phyloP scores from a whole-genome alignment of 2,113 vertebrate genomes.

The Fregata magnificens region DNA sequence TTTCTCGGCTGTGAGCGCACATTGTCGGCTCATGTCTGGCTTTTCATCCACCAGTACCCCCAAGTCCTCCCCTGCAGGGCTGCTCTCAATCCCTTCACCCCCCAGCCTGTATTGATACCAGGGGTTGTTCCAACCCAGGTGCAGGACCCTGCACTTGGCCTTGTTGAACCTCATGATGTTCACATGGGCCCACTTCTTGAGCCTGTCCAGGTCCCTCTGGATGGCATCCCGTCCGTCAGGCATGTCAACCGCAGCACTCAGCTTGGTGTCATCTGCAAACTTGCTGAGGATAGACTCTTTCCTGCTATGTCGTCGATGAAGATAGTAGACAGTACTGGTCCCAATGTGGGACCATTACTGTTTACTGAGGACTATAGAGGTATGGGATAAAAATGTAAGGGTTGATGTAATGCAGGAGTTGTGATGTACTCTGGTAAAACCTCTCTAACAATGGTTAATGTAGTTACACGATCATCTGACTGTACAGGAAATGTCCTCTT shows the following conservation, averaged over 20 bases:
- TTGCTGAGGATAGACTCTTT: not conserved
- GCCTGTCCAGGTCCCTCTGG: not conserved
- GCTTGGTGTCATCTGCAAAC: not conserved
- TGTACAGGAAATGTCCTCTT: not conserved
- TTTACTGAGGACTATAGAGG: not conserved
- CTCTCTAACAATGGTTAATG: not conserved
- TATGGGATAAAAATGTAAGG: not conserved
- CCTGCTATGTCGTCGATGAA: not conserved
- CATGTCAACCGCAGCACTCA: not conserved
- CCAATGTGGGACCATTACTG: not conserved
- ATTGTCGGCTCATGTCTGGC: not conserved
- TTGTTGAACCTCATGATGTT: not conserved
- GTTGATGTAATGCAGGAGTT: not conserved
- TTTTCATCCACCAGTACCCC: not conserved
- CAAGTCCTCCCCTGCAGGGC: not conserved
- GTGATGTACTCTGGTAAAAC: not conserved
- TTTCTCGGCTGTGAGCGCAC: not conserved
- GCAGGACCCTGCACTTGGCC: not conserved
- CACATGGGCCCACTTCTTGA: not conserved
- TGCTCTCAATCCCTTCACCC: not conserved
- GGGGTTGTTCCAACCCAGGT: no score
- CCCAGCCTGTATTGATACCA: not conserved
- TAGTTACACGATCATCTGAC: not conserved
- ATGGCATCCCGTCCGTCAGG: not conserved
- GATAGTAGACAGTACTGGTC: not conserved